Evolutionary conservation across 2,888 invertebrate species (phyloP), one percentile per base, ranked within the genome.

Genomic region (Drosophila bunnanda): DNA sequence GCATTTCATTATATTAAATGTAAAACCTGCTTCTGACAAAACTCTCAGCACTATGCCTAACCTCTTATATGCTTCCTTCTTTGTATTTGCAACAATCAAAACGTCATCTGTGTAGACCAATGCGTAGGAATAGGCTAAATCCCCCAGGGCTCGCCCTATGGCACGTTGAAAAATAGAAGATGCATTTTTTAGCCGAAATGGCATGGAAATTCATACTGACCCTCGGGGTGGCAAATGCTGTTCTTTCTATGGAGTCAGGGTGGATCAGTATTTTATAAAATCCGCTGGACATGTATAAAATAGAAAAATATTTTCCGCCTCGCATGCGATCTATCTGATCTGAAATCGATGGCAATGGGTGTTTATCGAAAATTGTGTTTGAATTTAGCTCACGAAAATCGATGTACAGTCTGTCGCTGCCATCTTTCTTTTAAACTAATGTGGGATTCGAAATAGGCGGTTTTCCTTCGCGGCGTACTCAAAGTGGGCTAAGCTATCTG

Each of bases 51-150:
- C 32, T 3, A 32, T 34, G 2, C 2, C 15, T 28, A 58, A 12
- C 8, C 70, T 65, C 25, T 65, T 60, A 25, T 15, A 52, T 12
- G 46, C 55, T 52, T 60, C 41, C 1, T 59, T 56, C 15, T 70
- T 65, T n/a, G 59, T 25, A 12, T 41, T 36, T n/a, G 28, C 57
- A n/a, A 61, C 38, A 25, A 61, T 56, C 9, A 61, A 1, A 6
- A 53, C 38, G 12, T 68, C 57, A 25, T 57, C 28, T 20, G 46
- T 68, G 22, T 52, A 56, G 5, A 64, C 58, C 8, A 64, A 8
- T 28, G 58, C 61, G 34, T 56, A 61, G 10, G 43, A 22, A 30
- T 56, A 44, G 17, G 54, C 60, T 28, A 67, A n/a, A 4, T 53
- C 46, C 4, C 58, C 46, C 8, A 66, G 17, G 12, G 59, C 46